phyloP scores from a whole-genome alignment of 2,888 invertebrate species.

The Camptogramma bilineatum region DNA sequence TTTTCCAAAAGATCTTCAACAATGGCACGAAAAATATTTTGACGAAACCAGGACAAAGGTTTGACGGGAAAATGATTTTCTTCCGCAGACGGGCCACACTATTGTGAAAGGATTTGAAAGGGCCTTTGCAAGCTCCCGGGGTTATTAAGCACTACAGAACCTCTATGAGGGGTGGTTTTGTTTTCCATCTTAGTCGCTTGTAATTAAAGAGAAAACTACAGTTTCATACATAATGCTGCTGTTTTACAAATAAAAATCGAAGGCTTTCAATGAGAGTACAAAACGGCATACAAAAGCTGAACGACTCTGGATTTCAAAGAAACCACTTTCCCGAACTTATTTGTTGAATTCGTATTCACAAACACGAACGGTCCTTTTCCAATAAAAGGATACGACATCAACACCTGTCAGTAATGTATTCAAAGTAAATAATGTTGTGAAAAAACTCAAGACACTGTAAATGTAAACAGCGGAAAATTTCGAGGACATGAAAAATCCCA shows the following conservation, averaged over 20 bases:
- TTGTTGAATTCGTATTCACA: conserved; percentile 62
- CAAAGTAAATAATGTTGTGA: conserved; percentile 66
- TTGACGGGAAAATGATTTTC: conserved; percentile 77
- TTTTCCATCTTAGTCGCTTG: conserved; percentile 14
- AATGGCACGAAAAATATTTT: conserved; percentile 60
- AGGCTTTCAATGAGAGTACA: background rate
- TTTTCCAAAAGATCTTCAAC: conserved; percentile 30
- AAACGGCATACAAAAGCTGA: conserved; percentile 4
- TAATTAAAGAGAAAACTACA: conserved; percentile 15
- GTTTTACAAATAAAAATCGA: background rate
- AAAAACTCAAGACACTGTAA: conserved; percentile 40
- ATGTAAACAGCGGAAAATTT: conserved; percentile 9
- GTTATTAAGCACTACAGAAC: conserved; percentile 59
- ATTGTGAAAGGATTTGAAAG: conserved; percentile 79
- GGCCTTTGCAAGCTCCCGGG: conserved; percentile 61
- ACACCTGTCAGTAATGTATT: conserved; percentile 74
- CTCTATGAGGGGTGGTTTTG: conserved; percentile 27
- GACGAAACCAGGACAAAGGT: conserved; percentile 66
- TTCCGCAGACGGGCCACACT: conserved; percentile 69
- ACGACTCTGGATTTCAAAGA: conserved; percentile 19
- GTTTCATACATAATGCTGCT: background rate
- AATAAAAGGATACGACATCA: conserved; percentile 61
- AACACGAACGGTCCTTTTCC: conserved; percentile 59
- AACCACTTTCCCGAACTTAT: conserved; percentile 46
- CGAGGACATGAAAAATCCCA: conserved; percentile 9